Conservation (phyloP, 2,888 invertebrate species). For the Dione vanillae region DNA sequence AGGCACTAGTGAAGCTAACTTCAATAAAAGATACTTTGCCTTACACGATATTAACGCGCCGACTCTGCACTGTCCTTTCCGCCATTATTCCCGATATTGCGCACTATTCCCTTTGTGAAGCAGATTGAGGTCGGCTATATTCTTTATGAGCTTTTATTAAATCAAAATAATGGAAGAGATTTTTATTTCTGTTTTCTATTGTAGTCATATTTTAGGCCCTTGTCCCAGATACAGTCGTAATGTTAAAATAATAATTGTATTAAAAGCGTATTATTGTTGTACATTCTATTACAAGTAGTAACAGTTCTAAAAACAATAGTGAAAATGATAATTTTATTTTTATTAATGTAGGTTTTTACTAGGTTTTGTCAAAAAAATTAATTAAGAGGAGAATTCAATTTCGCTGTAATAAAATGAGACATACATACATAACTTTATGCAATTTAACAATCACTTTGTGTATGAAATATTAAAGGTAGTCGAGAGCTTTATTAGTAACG, state of each 20-base stretch:
- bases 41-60: slow-evolving; percentile 26
- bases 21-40: slow-evolving; percentile 23
- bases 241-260: neutral
- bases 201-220: slow-evolving; percentile 13
- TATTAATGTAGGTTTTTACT: too few relatives aligned
- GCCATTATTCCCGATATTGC: slow-evolving; percentile 27
- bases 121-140: slow-evolving; percentile 22
- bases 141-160: slow-evolving; percentile 35
- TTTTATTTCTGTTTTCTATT: slow-evolving; percentile 16
- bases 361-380: neutral
- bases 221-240: slow-evolving; percentile 4
- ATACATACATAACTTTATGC: too few relatives aligned
- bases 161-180: slow-evolving; percentile 25
- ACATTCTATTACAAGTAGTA: neutral
- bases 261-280: slow-evolving; percentile 2
- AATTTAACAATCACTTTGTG: too few relatives aligned
- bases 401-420: too few relatives aligned
- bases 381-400: too few relatives aligned
- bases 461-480: too few relatives aligned
- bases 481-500: too few relatives aligned
- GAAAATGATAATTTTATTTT: neutral
- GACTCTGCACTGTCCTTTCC: slow-evolving; percentile 28
- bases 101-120: slow-evolving; percentile 28
- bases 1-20: neutral
- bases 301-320: slow-evolving; percentile 13